A percentile compares a stretch with the other conserved stretches of the same genome.
Conservation (phyloP, 2,797 vertebrate species). For the Limosa lapponica region DNA sequence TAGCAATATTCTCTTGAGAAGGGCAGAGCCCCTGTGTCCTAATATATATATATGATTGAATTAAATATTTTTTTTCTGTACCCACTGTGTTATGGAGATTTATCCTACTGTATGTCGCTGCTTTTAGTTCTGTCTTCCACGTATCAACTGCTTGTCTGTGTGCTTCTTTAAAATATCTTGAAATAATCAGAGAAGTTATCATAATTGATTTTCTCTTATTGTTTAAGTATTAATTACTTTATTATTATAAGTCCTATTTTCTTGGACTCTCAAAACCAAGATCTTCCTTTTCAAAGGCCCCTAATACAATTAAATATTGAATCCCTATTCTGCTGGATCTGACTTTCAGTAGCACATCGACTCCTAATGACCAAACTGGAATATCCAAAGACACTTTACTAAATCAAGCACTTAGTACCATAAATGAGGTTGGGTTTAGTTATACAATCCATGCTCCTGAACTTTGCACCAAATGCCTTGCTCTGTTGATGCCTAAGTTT, state of each 20-base stretch:
- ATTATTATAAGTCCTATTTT: not conserved
- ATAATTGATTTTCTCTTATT: not conserved
- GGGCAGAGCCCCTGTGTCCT: not conserved
- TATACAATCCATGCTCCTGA: not conserved
- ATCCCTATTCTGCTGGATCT: not conserved
- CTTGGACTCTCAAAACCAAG: not conserved
- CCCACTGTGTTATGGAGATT: not conserved
- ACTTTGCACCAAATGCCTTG: not conserved
- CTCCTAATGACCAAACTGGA: not conserved
- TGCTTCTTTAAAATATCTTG: not conserved
- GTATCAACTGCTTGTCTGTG: not conserved
- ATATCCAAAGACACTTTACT: not conserved
- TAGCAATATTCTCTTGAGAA: not conserved
- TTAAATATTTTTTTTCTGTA: slow-evolving; percentile 19
- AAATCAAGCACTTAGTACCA: not conserved
- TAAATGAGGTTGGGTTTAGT: not conserved
- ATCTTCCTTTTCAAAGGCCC: not conserved
- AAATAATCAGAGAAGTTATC: not conserved
- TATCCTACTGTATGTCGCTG: not conserved
- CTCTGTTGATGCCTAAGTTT: not conserved
- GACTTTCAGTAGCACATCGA: not conserved
- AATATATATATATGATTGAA: not conserved
- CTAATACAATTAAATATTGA: not conserved
- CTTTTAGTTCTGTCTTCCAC: not conserved
- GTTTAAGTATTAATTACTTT: not conserved